Conservation (phyloP, 2,888 invertebrate species). For the Nysson spinosus region DNA sequence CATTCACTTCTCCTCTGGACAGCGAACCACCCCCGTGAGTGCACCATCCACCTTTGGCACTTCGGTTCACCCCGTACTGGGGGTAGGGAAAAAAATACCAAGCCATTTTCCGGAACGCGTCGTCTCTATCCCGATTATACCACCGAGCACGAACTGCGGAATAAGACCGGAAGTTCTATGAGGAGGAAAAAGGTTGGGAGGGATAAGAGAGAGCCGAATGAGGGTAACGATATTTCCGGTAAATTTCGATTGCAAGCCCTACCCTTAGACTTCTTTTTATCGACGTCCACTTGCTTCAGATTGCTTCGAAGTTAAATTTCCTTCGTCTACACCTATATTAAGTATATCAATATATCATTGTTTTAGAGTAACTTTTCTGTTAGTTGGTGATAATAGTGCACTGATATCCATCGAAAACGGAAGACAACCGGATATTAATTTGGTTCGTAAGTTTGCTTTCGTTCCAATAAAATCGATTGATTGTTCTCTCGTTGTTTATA, state of each 20-base stretch:
- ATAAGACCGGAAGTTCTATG: slow-evolving; percentile 30
- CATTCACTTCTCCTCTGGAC: slow-evolving; percentile 35
- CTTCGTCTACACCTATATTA: neutral
- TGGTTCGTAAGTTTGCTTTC: slow-evolving; percentile 36
- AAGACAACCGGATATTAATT: slow-evolving; percentile 17
- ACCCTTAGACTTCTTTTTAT: neutral
- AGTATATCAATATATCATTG: no score
- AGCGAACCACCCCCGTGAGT: slow-evolving; percentile 15
- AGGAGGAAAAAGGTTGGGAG: neutral
- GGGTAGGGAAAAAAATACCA: slow-evolving; percentile 29
- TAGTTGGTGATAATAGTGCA: no score
- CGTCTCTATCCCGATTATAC: slow-evolving; percentile 54
- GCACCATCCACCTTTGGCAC: slow-evolving; percentile 38
- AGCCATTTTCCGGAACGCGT: slow-evolving; percentile 45
- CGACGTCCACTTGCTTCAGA: neutral
- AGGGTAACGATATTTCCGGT: slow-evolving; percentile 24
- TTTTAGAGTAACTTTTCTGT: no score
- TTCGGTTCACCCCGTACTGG: slow-evolving; percentile 13
- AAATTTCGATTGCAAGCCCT: slow-evolving; percentile 9
- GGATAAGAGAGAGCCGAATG: slow-evolving; percentile 7
- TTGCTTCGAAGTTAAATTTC: neutral
- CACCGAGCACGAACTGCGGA: slow-evolving; percentile 28
- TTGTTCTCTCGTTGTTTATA: slow-evolving; percentile 50
- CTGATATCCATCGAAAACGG: neutral
- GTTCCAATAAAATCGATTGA: slow-evolving; percentile 61